phyloP scores from a whole-genome alignment of 2,888 invertebrate genomes.

The Meliscaeva auricollis region DNA sequence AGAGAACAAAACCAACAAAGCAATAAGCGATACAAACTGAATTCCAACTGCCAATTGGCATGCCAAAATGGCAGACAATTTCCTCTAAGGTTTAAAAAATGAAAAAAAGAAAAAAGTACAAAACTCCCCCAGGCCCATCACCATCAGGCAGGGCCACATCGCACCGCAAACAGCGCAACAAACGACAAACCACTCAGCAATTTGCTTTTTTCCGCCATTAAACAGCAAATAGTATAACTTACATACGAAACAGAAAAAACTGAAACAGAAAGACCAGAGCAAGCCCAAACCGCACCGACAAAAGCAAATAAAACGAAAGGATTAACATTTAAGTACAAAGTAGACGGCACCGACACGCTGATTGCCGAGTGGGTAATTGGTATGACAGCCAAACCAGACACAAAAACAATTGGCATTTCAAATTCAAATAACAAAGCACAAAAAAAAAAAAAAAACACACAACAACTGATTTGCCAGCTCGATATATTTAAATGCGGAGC shows the following conservation, averaged over 20 bases:
- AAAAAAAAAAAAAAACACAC: slow-evolving; percentile 14
- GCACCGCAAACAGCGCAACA: slow-evolving; percentile 21
- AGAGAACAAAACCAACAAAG: slow-evolving; percentile 1
- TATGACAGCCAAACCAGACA: slow-evolving; percentile 74
- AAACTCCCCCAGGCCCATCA: slow-evolving; percentile 19
- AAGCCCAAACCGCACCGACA: slow-evolving; percentile 51
- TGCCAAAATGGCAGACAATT: slow-evolving; percentile 68
- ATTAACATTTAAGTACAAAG: slow-evolving; percentile 74
- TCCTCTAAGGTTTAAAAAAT: slow-evolving; percentile 22
- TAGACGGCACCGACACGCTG: slow-evolving; percentile 74
- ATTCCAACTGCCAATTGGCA: slow-evolving; percentile 71
- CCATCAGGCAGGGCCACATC: not conserved
- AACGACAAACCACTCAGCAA: slow-evolving; percentile 49
- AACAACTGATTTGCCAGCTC: slow-evolving; percentile 53
- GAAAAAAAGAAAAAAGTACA: slow-evolving; percentile 6
- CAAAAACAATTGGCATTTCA: slow-evolving; percentile 70
- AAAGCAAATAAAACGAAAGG: slow-evolving; percentile 69
- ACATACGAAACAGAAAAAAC: not conserved
- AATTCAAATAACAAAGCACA: slow-evolving; percentile 32
- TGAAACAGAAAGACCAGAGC: slow-evolving; percentile 1
- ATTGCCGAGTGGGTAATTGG: slow-evolving; percentile 73
- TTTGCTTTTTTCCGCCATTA: slow-evolving; percentile 70
- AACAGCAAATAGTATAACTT: slow-evolving; percentile 38
- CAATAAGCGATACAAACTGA: slow-evolving; percentile 25
- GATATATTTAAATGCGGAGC: slow-evolving; percentile 38